Evolutionary conservation across 2,113 vertebrate species (phyloP), one percentile per base, ranked within the genome.

Genomic region (Sebastes fasciatus): DNA sequence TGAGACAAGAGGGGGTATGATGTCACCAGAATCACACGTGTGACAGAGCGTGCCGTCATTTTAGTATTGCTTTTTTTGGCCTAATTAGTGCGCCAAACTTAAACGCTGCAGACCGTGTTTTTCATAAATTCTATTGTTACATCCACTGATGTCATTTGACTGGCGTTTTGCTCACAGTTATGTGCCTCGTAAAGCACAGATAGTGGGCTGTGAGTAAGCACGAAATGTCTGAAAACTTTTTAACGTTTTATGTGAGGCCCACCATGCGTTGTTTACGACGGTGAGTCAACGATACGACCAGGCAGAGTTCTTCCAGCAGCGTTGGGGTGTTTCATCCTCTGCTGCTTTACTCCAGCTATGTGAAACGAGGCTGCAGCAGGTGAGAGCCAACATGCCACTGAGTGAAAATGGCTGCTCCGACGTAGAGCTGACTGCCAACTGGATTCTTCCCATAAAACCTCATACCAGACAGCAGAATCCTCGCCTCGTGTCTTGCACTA

Each of bases 1-100:
- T 11, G 45, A 79, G 42, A 81, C 34, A 69, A 81, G 48, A 49
- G 43, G 63, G 42, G 52, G 16, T 62, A 77, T 88, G 84, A 92
- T 82, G 60, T 91, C 86, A 90, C 34, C 52, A 68, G 34, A 64
- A 43, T 6, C 43, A 90, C 73, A 89, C 43, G 57, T 80, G 71
- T 89, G 88, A 90, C 67, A 79, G 83, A 89, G 67, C 45, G 70
- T 79, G 85, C 9, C 26, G 68, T 89, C 80, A 92, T 79, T 61
- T 34, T 3, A 51, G 43, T 5, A 10, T 70, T 75, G 66, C 63
- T 69, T 80, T 92, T 85, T 91, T 86, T 54, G 75, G 79, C 34
- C 74, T 86, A 80, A 91, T 87, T 79, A 86, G 86, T 4, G 23
- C 63, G 74, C 43, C 82, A 42, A 85, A 78, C 13, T 54, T 58